Evolutionary conservation across 2,888 invertebrate species (phyloP), one percentile per base, ranked within the genome.

Genomic region (Corythucha ciliata): DNA sequence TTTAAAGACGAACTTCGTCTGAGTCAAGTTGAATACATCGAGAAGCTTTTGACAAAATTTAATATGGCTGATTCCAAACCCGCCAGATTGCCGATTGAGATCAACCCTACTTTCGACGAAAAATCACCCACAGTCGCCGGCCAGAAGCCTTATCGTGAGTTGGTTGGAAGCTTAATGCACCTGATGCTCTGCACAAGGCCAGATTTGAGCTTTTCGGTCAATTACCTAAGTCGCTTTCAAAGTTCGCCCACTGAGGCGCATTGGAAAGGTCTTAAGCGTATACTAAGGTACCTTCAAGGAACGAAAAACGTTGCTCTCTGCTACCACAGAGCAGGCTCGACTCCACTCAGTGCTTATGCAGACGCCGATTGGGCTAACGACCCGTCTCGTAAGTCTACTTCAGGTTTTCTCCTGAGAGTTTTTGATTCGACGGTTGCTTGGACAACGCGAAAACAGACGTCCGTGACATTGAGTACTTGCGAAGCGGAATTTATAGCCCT

Each of bases 371-470:
- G 29, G 10, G n/a, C n/a, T n/a, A n/a, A n/a, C n/a, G n/a, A n/a
- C n/a, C n/a, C n/a, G n/a, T n/a, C n/a, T n/a, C n/a, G n/a, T n/a
- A 29, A n/a, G 29, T 29, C 29, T 10, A 29, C 29, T n/a, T 29
- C 29, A 10, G 29, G 29, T 29, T 29, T 29, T 29, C n/a, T 29
- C 8, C 8, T 29, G 10, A 29, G n/a, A n/a, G n/a, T 29, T 29
- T 29, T 29, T 29, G 29, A n/a, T n/a, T 29, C n/a, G 10, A 29
- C 29, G 8, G 29, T 29, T 8, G 8, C 29, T 8, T 29, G 29
- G 29, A 29, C 29, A 29, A 29, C 29, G n/a, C 8, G 29, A 42
- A 42, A 12, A 54, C 5, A n/a, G 25, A 36, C 37, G 8, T 10
- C 18, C 37, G 14, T 37, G 8, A 14, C 37, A 10, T 16, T 37